Evolutionary conservation across 1,140 invertebrate genomes (phyloP).

Genomic region (Armadillidium nasatum): DNA sequence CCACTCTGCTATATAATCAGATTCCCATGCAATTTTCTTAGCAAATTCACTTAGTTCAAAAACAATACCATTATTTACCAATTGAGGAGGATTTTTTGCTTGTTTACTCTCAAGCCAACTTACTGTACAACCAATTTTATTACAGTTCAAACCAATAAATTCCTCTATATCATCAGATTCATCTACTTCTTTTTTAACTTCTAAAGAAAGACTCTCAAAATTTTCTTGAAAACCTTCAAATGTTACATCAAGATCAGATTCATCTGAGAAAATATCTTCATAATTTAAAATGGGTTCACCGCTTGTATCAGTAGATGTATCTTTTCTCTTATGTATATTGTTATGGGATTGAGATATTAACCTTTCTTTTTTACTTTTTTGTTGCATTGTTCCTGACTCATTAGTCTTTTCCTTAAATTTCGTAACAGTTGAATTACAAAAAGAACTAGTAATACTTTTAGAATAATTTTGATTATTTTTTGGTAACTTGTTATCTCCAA

Average conservation of each 20-base stretch:
- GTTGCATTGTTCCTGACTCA: neutral
- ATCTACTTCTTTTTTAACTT: neutral
- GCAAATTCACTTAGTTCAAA: constrained; percentile 40
- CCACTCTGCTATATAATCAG: constrained; percentile 34
- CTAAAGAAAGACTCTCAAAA: neutral
- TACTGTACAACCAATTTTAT: constrained; percentile 37
- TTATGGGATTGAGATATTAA: neutral
- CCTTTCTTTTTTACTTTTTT: constrained; percentile 10
- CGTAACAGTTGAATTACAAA: neutral
- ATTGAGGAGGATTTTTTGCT: constrained; percentile 9
- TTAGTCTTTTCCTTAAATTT: constrained; percentile 7
- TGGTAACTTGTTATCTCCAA: neutral
- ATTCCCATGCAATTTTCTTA: constrained; percentile 38
- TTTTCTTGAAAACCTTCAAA: too few relatives aligned
- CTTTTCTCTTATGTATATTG: too few relatives aligned
- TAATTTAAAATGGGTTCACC: too few relatives aligned
- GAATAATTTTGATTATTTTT: constrained; percentile 4
- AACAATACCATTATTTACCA: constrained; percentile 35
- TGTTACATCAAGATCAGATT: too few relatives aligned
- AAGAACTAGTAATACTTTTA: neutral
- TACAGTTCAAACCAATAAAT: constrained; percentile 37
- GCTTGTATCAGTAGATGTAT: too few relatives aligned
- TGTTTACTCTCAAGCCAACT: constrained; percentile 34
- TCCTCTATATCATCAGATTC: constrained; percentile 13
- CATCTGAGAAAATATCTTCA: too few relatives aligned